phyloP scores from a whole-genome alignment of 2,888 invertebrate species.

The Boloria selene region DNA sequence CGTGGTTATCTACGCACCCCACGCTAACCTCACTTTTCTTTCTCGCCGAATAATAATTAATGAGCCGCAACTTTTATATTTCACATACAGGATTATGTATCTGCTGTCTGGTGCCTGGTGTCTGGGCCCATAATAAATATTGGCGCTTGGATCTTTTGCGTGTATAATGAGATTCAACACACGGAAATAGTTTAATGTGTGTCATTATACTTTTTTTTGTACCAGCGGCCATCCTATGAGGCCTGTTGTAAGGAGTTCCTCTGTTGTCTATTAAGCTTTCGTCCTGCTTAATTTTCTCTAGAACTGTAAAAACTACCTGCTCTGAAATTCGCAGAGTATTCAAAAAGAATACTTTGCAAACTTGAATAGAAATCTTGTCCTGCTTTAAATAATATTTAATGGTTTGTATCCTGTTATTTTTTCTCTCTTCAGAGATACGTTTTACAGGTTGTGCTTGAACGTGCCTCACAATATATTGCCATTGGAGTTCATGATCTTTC shows the following conservation, averaged over 20 bases:
- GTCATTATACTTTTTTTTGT: constrained; percentile 4
- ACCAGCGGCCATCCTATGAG: background rate
- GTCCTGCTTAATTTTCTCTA: constrained; percentile 10
- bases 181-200: constrained; percentile 19
- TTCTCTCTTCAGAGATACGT: background rate
- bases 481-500: background rate
- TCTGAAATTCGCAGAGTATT: background rate
- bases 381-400: background rate
- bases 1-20: too few species aligned
- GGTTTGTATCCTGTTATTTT: background rate
- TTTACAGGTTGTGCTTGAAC: background rate
- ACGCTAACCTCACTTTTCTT: too few species aligned
- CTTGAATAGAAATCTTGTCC: background rate
- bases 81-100: too few species aligned
- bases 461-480: background rate
- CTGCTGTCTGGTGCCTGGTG: too few species aligned
- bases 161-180: constrained; percentile 8
- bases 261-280: constrained; percentile 1
- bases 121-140: too few species aligned
- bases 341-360: background rate
- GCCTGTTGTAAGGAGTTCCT: constrained; percentile 17
- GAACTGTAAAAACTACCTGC: constrained; percentile 13
- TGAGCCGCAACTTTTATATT: too few species aligned
- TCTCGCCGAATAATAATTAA: too few species aligned
- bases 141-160: too few species aligned